A percentile compares a stretch with the other conserved stretches of the same genome.
Evolutionary conservation across 2,888 invertebrate species (phyloP).

Genomic region (Syrista parreyssii): DNA sequence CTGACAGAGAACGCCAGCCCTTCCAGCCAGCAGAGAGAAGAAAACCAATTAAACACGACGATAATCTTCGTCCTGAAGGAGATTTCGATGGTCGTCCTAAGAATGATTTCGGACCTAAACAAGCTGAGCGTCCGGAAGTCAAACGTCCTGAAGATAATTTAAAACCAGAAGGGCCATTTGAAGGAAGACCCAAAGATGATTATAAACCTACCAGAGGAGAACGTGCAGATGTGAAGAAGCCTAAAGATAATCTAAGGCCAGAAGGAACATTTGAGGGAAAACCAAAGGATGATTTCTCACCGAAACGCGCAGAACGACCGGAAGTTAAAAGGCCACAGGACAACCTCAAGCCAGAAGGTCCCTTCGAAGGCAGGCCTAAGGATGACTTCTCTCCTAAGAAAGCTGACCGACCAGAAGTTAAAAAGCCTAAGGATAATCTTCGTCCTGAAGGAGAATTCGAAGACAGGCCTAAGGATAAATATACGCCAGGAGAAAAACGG

Average conservation of each 20-base stretch:
- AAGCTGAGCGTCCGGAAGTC: conserved; percentile 56
- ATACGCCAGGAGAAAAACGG: conserved; percentile 49
- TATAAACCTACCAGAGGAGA: conserved; percentile 62
- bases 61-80: conserved; percentile 69
- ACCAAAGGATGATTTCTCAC: conserved; percentile 60
- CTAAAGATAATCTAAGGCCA: conserved; percentile 66
- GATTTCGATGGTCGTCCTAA: conserved; percentile 66
- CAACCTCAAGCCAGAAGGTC: conserved; percentile 67
- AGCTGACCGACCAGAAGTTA: conserved; percentile 52
- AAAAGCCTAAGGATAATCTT: conserved; percentile 66
- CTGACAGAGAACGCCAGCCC: conserved; percentile 33
- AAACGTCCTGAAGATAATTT: conserved; percentile 66
- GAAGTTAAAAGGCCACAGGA: conserved; percentile 61
- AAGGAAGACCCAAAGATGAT: conserved; percentile 65
- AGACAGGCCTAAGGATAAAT: conserved; percentile 48
- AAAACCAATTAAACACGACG: conserved; percentile 49
- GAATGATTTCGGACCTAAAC: conserved; percentile 62
- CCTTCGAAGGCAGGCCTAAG: conserved; percentile 65
- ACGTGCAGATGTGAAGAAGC: conserved; percentile 58
- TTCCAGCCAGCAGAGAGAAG: conserved; percentile 64
- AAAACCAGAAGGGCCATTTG: conserved; percentile 66
- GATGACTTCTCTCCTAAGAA: conserved; percentile 60
- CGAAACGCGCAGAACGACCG: conserved; percentile 56
- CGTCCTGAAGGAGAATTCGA: conserved; percentile 65
- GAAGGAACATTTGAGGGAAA: conserved; percentile 67